Evolutionary conservation across 2,888 invertebrate species (phyloP), one percentile per base, ranked within the genome.

Genomic region (Tiliacea citrago): DNA sequence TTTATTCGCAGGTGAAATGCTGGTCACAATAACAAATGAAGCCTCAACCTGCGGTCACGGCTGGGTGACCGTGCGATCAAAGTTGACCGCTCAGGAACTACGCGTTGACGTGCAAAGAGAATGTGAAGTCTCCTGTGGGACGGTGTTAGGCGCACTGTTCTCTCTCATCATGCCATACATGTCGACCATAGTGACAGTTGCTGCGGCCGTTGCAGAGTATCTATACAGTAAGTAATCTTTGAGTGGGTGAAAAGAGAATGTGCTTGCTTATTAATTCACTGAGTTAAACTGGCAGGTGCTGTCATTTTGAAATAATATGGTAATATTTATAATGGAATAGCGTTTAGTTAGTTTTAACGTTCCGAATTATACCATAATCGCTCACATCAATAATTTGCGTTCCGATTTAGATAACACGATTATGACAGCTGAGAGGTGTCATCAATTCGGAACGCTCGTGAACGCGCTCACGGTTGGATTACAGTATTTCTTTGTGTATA

Each of bases 101-200:
- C 89, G 92, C 8, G 94, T 96, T 10, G 95, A 95, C 35, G 95
- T 96, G 24, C 93, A 94, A 79, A 90, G 94, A 21, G 94, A 94
- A 58, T 96, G 96, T 18, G 95, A 95, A 51, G 89, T 92, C 16
- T 92, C 94, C 0, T 96, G 95, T 73, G 96, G 95, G 0, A 94
- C 96, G 3, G 65, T 96, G 53, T 84, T 96, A 6, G 96, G 95
- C 4, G 96, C 95, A 0, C 76, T 96, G 18, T 90, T 95, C 82
- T 92, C 94, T 12, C 85, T 95, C 29, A 71, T 95, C 73, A 90
- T 83, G 73, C 96, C 96, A 0, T 95, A 95, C 84, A 45, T 95
- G 70, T 91, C 95, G 2, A 94, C 94, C 0, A 47, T 95, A 51
- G 82, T 91, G 47, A 94, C 94, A 1, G 79, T 94, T 0, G 92